Conservation (phyloP, 2,113 vertebrate genomes). For the Amia ocellicauda region DNA sequence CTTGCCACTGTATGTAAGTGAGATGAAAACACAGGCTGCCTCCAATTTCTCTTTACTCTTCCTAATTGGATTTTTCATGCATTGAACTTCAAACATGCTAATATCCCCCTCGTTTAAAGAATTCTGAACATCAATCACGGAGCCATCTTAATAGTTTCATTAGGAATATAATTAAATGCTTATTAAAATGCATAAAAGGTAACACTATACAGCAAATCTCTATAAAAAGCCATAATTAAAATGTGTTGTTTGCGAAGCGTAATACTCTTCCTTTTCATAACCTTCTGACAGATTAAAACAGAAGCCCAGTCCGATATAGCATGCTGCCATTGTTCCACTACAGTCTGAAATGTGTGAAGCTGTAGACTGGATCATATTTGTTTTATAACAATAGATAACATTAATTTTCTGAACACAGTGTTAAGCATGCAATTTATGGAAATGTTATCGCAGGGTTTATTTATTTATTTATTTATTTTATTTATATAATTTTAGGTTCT, state of each 20-base stretch:
- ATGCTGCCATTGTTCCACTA: slow-evolving; percentile 33
- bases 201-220: slow-evolving; percentile 47
- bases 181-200: slow-evolving; percentile 69
- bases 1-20: slow-evolving; percentile 29
- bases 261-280: slow-evolving; percentile 44
- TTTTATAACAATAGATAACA: background rate
- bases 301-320: slow-evolving; percentile 50
- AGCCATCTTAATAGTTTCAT: slow-evolving; percentile 67
- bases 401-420: too few species aligned
- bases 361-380: slow-evolving; percentile 31
- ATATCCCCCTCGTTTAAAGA: slow-evolving; percentile 45
- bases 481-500: too few species aligned
- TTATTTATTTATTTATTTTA: too few species aligned
- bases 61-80: slow-evolving; percentile 70
- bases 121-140: slow-evolving; percentile 57
- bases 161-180: slow-evolving; percentile 69
- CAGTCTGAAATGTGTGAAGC: slow-evolving; percentile 35
- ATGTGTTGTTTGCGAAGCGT: slow-evolving; percentile 49
- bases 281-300: slow-evolving; percentile 48
- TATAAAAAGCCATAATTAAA: slow-evolving; percentile 64
- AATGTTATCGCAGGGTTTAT: too few species aligned
- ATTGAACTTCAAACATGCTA: slow-evolving; percentile 67
- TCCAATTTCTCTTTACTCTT: slow-evolving; percentile 55
- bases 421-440: too few species aligned
- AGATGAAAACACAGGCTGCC: slow-evolving; percentile 51